These are phyloP conservation scores for Brachionus asplanchnoidis DNA, from an alignment of 1,140 invertebrate genomes.

Conservation along the genomic window DNA sequence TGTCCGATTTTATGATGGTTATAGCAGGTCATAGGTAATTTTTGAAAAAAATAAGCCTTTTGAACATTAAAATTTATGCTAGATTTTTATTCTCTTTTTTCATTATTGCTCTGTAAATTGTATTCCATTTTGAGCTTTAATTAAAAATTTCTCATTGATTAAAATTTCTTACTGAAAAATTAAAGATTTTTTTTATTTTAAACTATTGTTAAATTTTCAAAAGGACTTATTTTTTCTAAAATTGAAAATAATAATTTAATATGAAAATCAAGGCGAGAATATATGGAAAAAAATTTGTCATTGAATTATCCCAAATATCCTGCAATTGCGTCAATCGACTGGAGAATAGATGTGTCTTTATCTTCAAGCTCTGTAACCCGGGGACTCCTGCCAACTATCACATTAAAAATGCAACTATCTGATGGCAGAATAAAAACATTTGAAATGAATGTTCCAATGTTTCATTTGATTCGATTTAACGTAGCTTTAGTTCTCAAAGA, in stretches of 20 bases:
- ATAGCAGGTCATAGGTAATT: background rate
- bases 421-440: background rate
- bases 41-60: background rate
- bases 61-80: background rate
- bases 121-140: too few relatives aligned
- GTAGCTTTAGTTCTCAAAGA: conserved; percentile 20
- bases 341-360: conserved; percentile 27
- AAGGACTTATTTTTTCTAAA: background rate
- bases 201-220: background rate
- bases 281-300: background rate
- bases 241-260: background rate
- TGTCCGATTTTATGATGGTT: background rate
- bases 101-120: too few relatives aligned
- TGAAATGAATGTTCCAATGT: background rate
- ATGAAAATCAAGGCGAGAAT: background rate
- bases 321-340: background rate
- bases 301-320: background rate
- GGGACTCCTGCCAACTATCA: background rate
- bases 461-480: conserved; percentile 28
- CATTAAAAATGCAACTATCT: background rate
- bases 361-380: conserved; percentile 5
- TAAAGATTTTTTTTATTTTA: background rate
- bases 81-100: background rate
- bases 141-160: too few relatives aligned
- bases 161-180: background rate